Evolutionary conservation across 2,113 vertebrate genomes (phyloP).

Genomic region (Spilogale gracilis): DNA sequence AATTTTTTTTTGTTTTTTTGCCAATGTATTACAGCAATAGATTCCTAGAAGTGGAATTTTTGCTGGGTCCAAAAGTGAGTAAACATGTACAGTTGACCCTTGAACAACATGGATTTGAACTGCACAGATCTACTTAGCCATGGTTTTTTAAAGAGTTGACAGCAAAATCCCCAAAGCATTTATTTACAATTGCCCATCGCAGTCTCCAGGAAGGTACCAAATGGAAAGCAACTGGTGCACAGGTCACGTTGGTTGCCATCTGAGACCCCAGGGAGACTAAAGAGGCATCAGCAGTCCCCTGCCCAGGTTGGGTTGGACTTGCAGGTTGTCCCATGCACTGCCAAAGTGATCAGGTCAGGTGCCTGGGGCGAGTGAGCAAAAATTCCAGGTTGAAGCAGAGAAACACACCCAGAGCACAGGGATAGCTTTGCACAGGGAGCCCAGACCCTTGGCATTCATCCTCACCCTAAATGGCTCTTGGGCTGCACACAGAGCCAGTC

Average conservation of each 20-base stretch:
- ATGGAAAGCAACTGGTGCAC: not conserved
- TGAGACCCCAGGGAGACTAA: not conserved
- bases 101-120: not conserved
- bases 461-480: not conserved
- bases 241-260: not conserved
- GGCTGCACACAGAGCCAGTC: not conserved
- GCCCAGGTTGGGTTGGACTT: not conserved
- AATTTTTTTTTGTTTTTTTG: not conserved
- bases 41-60: not conserved
- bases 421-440: not conserved
- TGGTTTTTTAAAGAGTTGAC: not conserved
- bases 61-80: not conserved
- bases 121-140: not conserved
- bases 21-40: not conserved
- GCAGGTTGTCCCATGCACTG: not conserved
- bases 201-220: not conserved
- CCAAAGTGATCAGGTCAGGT: not conserved
- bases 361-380: not conserved
- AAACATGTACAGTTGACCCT: not conserved
- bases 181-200: not conserved
- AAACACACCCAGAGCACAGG: not conserved
- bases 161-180: not conserved
- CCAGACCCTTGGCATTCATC: not conserved
- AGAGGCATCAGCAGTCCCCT: fast-evolving
- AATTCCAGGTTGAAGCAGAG: not conserved